Base-by-base conservation (phyloP, 2,888 invertebrate species). In the Yponomeuta plumbellus region DNA sequence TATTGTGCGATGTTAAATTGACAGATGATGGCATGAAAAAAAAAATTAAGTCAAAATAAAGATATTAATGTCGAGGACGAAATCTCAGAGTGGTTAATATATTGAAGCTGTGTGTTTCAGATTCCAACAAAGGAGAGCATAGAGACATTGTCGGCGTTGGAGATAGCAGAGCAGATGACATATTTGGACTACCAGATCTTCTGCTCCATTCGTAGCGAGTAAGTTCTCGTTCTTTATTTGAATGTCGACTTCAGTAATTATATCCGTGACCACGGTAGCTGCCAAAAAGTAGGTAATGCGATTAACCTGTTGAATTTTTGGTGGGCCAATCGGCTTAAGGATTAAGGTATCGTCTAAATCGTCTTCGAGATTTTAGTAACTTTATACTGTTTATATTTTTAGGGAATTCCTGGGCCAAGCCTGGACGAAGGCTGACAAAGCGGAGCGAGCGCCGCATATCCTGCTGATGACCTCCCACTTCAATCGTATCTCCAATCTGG, bases 91-190 rank as follows among this genome's bases (percentile, higher is more conserved):
- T 26, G 5, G 26, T 26, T 26, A 26, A 5, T 26, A 26, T 2
- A 26, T 26, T 5, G 39, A 59, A 61, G 13, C 68, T 39, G 61
- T 63, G 65, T 22, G 66, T 89, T 92, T 65, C 79, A 97, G 97
- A 86, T 92, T 58, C 94, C 95, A 65, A 96, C 94, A 65, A 96
- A 95, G 76, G 97, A 97, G 77, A 96, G 93, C 72, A 95, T 97
- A 68, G 97, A 97, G 80, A 95, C 96, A 0, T 79, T 97, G 17
- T 97, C 97, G 22, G 97, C 97, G 1, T 85, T 97, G 57, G 97
- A 97, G 86, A 96, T 98, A 67, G 97, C 98, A 0, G 98, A 98
- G 81, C 97, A 97, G 81, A 95, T 98, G 93, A 97, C 97, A 0
- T 97, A 95, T 78, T 88, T 98, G 73, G 98, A 98, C 81, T 97